Evolutionary conservation across 2,797 vertebrate species (phyloP).

Genomic region (Sorex maritimensis): DNA sequence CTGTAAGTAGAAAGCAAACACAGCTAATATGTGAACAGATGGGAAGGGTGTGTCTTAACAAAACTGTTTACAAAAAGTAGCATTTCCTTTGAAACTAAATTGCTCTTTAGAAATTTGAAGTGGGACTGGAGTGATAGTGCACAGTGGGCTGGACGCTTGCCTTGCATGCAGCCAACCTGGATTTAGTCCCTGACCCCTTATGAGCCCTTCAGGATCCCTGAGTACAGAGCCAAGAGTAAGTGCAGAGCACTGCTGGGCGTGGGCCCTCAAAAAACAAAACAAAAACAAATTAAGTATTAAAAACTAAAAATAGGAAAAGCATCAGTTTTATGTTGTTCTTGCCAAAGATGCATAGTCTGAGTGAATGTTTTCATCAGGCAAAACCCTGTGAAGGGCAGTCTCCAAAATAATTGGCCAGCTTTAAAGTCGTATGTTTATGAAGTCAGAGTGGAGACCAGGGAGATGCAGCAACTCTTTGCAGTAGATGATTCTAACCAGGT

Average conservation of each 20-base stretch:
- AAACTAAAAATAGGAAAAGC: no score
- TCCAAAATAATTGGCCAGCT: slow-evolving; percentile 15
- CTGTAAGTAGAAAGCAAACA: not conserved
- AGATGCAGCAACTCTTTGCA: not conserved
- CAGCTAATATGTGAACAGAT: not conserved
- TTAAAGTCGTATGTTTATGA: not conserved
- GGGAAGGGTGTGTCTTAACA: not conserved
- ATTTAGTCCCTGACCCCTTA: no score
- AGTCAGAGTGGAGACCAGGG: not conserved
- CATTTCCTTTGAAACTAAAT: not conserved
- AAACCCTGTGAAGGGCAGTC: not conserved
- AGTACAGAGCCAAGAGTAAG: no score
- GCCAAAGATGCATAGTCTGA: not conserved
- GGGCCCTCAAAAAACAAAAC: no score
- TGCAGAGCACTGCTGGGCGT: no score
- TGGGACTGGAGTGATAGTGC: no score
- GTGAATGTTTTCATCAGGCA: slow-evolving; percentile 17
- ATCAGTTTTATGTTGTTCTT: not conserved
- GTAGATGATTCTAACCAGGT: not conserved
- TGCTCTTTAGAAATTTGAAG: not conserved
- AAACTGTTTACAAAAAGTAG: slow-evolving; percentile 8
- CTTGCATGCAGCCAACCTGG: no score
- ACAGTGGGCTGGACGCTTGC: no score
- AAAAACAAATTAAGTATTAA: no score
- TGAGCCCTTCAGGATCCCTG: no score